Evolutionary conservation across 2,888 invertebrate genomes (phyloP), one percentile per base, ranked within the genome.

Genomic region (Icerya purchasi): DNA sequence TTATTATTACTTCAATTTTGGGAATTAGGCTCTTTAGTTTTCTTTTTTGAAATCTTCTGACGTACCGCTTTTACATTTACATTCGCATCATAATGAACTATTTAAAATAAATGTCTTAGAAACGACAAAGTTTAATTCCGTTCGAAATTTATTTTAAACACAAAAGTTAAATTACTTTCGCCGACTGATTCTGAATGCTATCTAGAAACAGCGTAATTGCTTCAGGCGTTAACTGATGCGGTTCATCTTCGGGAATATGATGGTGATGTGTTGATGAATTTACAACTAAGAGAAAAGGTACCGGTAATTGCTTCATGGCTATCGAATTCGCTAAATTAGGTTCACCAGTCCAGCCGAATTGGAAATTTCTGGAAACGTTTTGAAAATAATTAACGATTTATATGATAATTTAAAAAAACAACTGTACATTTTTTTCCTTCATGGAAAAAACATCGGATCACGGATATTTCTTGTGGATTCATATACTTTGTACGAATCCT

Each of bases 291-390:
- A 96, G 72, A 72, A 86, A 84, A 0, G 96, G 94, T 24, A 89
- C 76, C 0, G 84, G 80, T 65, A 91, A 72, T 63, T 84, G 80
- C 63, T 82, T 82, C 86, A 96, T 88, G 14, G 89, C 91, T 67
- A 97, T 91, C 60, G 86, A 89, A 74, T 93, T 94, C 14, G 90
- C 91, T 64, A 96, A 76, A 59, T 91, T 89, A 2, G 87, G 83
- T 64, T 81, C 85, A 1, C 87, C 90, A 71, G 91, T 82, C 94
- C 94, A 97, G 50, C 93, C 92, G 75, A 97, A 97, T 73, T 96
- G 94, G 70, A 88, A 90, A 65, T 78, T 73, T 59, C 77, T 77
- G 68, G 20, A 50, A 23, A 3, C 19, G 22, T 18, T 36, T 36
- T 36, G 14, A 36, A 70, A n/a, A n/a, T 65, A 56, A 50, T 19